These are phyloP conservation scores for Xiphorhynchus erythropygius DNA, from an alignment of 2,797 vertebrate species.

Conservation along the genomic window DNA sequence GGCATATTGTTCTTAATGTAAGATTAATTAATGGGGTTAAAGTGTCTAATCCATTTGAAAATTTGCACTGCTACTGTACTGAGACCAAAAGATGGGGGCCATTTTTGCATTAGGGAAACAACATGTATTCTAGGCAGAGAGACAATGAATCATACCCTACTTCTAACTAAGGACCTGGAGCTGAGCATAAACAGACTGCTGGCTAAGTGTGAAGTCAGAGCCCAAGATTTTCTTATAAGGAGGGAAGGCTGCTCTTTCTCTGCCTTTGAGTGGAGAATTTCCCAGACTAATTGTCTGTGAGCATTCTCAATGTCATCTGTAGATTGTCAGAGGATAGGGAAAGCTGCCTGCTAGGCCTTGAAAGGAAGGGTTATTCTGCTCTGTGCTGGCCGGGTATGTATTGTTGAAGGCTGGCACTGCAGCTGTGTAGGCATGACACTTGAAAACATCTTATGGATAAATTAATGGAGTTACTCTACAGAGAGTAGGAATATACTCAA, in stretches of 20 bases:
- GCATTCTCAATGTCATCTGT: conserved; percentile 11
- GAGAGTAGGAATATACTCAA: neutral
- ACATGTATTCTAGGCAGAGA: neutral
- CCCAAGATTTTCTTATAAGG: neutral
- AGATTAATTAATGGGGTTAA: neutral
- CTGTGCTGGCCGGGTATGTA: neutral
- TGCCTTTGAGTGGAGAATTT: neutral
- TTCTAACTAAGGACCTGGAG: neutral
- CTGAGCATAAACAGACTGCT: neutral
- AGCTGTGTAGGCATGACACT: neutral
- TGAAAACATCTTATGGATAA: neutral
- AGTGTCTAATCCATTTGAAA: neutral
- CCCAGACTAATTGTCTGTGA: neutral
- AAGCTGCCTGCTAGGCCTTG: neutral
- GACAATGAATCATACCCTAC: neutral
- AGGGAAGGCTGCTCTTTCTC: neutral
- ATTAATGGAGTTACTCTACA: neutral
- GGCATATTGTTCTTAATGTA: neutral
- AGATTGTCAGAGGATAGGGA: neutral
- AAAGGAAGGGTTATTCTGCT: conserved; percentile 37
- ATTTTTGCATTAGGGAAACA: neutral
- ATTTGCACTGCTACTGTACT: neutral
- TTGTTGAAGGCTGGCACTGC: neutral
- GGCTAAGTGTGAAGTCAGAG: neutral
- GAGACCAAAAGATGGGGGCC: neutral